These are phyloP conservation scores for Heliangelus exortis DNA, from an alignment of 2,797 vertebrate species.

Conservation along the genomic window DNA sequence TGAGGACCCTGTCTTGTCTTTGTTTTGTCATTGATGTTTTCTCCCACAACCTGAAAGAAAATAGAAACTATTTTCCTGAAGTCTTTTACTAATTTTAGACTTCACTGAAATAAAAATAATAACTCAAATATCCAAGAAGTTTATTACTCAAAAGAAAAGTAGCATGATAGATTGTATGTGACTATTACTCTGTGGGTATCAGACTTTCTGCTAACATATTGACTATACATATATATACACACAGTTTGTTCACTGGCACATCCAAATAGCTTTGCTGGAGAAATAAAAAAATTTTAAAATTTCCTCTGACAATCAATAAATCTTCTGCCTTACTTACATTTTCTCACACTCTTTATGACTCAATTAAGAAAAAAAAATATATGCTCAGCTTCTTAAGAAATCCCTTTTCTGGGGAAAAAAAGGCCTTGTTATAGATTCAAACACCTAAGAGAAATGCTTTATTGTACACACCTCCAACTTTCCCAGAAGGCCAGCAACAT, in stretches of 20 bases:
- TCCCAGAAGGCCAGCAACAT: neutral
- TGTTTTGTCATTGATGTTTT: neutral
- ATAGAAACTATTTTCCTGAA: neutral
- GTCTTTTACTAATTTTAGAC: neutral
- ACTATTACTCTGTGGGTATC: rapidly evolving
- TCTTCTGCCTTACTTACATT: rapidly evolving
- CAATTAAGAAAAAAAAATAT: neutral
- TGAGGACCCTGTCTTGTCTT: neutral
- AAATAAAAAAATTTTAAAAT: neutral
- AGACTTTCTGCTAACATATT: rapidly evolving
- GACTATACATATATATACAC: rapidly evolving
- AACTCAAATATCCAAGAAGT: neutral
- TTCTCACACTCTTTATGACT: rapidly evolving
- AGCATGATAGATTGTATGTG: rapidly evolving
- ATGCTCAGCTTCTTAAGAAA: neutral
- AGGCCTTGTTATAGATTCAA: rapidly evolving
- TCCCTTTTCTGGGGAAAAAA: neutral
- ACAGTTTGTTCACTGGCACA: neutral
- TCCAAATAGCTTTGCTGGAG: neutral
- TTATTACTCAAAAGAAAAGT: neutral
- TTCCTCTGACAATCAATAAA: neutral
- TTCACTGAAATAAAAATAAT: neutral
- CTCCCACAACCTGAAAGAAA: rapidly evolving
- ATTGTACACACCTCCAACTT: neutral
- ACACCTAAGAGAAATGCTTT: rapidly evolving